Percentiles rank a stretch among this genome's conserved stretches.
Conservation (phyloP, 2,888 invertebrate species). For the Tenthredo mesomela region DNA sequence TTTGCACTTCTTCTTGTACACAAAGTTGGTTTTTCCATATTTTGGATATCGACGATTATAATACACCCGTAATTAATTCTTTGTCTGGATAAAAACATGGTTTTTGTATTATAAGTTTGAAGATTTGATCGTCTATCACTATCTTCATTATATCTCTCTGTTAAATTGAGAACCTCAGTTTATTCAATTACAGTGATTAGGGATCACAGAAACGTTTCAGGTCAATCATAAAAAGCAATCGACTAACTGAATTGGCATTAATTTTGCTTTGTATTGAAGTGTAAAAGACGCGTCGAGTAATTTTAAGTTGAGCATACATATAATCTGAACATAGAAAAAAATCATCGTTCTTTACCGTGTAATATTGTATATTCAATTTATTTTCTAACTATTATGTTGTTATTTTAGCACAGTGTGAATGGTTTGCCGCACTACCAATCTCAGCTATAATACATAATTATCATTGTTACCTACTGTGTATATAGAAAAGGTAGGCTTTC, state of each 20-base stretch:
- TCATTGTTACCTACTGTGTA: slow-evolving; percentile 71
- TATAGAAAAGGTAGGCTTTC: slow-evolving; percentile 62
- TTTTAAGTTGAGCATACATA: slow-evolving; percentile 30
- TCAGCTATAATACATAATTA: slow-evolving; percentile 77
- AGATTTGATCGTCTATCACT: background rate
- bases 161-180: background rate
- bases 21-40: background rate
- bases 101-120: background rate
- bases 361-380: background rate
- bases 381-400: slow-evolving; percentile 43
- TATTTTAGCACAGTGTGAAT: slow-evolving; percentile 70
- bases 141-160: background rate
- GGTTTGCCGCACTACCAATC: slow-evolving; percentile 69
- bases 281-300: background rate
- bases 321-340: background rate
- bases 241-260: slow-evolving; percentile 14
- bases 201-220: background rate
- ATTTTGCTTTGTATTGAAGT: slow-evolving; percentile 4
- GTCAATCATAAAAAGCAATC: background rate
- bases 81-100: background rate
- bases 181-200: background rate
- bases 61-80: background rate
- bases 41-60: background rate
- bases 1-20: slow-evolving; percentile 29
- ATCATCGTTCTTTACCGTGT: slow-evolving; percentile 22